Conservation (phyloP, 2,888 invertebrate species). For the Acanthococcus lagerstroemiae region DNA sequence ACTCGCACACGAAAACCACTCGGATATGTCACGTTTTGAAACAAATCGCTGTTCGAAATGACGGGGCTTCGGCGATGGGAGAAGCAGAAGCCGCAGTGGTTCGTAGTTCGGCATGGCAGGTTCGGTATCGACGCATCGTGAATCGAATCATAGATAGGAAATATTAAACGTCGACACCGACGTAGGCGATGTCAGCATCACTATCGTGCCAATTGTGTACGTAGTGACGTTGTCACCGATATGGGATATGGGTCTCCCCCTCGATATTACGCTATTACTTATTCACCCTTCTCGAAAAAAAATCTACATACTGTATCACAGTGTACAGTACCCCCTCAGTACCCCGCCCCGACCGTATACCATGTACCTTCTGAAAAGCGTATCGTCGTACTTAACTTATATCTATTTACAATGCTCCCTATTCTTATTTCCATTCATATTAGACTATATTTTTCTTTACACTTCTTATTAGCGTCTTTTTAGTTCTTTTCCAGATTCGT, state of each 20-base stretch:
- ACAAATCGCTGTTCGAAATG: too few relatives aligned
- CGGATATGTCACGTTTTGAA: too few relatives aligned
- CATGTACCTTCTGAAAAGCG: background rate
- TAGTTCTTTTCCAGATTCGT: too few relatives aligned
- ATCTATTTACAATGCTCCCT: background rate
- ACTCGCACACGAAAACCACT: too few relatives aligned
- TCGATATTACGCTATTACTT: background rate
- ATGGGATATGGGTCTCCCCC: background rate
- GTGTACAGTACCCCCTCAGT: too few relatives aligned
- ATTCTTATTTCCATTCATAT: background rate
- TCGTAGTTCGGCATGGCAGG: too few relatives aligned
- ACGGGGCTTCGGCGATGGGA: too few relatives aligned
- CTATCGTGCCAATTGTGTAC: background rate
- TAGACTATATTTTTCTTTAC: too few relatives aligned
- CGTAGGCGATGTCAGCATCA: background rate
- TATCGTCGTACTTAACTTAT: background rate
- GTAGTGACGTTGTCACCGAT: background rate
- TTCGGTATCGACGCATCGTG: too few relatives aligned
- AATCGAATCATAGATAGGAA: background rate
- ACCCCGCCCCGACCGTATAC: background rate
- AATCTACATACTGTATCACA: background rate
- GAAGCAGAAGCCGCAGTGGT: too few relatives aligned
- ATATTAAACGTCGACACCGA: background rate
- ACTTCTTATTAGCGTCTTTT: too few relatives aligned
- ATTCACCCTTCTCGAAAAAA: background rate